Conservation (phyloP, 2,113 vertebrate genomes). For the Ceyx cyanopectus region DNA sequence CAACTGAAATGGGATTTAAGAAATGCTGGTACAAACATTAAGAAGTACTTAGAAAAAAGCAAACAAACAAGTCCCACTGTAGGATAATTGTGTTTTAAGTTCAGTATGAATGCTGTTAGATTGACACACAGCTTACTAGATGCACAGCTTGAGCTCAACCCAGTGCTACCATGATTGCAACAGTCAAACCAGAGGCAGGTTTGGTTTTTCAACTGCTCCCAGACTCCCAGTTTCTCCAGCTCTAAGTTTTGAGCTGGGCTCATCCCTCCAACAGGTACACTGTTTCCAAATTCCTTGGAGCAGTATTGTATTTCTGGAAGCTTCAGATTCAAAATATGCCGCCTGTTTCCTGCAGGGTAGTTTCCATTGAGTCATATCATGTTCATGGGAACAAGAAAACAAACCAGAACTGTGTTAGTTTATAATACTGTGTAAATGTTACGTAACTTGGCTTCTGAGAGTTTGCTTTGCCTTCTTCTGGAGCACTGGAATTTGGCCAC, state of each 20-base stretch:
- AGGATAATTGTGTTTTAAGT: background rate
- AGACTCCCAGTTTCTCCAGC: background rate
- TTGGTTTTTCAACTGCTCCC: background rate
- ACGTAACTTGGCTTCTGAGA: slow-evolving; percentile 55
- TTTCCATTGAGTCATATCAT: slow-evolving; percentile 65
- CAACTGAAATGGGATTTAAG: background rate
- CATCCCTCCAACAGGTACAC: background rate
- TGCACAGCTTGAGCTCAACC: background rate
- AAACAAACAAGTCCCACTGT: background rate
- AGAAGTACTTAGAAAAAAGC: background rate
- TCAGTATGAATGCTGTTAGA: background rate
- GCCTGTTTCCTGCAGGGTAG: background rate
- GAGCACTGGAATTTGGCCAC: slow-evolving; percentile 23
- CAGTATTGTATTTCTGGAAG: background rate
- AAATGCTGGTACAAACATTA: background rate
- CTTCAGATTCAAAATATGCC: background rate
- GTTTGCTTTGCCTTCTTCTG: slow-evolving; percentile 58
- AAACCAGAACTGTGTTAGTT: slow-evolving; percentile 38
- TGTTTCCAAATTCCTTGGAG: background rate
- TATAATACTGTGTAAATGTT: slow-evolving; percentile 57
- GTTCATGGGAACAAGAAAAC: slow-evolving; percentile 63
- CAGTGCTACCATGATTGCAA: background rate
- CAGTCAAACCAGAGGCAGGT: background rate
- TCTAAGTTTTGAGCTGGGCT: background rate
- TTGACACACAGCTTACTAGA: background rate